Base-by-base conservation (phyloP, 30 jellyfish, hydroid and myxozoan genomes). In the Turritopsis dohrnii region DNA sequence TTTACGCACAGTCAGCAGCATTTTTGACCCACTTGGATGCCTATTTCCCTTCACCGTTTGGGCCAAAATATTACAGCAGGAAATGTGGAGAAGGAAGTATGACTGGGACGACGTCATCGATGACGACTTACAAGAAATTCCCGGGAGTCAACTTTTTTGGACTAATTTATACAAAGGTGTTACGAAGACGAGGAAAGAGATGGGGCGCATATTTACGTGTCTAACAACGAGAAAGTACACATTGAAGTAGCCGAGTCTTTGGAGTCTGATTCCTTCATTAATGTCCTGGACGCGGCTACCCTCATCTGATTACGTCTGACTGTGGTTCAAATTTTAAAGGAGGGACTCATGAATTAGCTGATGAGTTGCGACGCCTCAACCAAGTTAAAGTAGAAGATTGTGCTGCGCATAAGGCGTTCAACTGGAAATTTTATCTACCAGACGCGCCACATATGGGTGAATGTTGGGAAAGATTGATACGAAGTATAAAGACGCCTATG, bases 301-400 rank as follows among this genome's bases (percentile, higher is more conserved):
- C 93, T 18, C 76, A 31, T 21, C 8, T 26, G 0, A 85, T 85
- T 8, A 18, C 21, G 1, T 76, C 84, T 18, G 84, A 84, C 82
- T 60, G 75, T 52, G 93, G 93, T 9, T 29, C 75, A 5, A 85
- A 85, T 53, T 85, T 85, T 53, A 53, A 26, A 17, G 93, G 89
- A 52, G 89, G 84, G 9, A 3, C 5, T 8, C 26, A 9, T 20
- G 54, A 74, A 18, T 74, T 74, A 9, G 25, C 8, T 24, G 65
- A 74, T 24, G 65, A 21, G 8, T 21, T 74, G 24, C 52, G 8
- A 20, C 66, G 30, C 28, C 8, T 74, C 54, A 5, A 74, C 18
- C 24, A 21, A 8, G 74, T 5, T 1, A 74, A 24, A 29, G 13
- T 74, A 21, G 24, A 21, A 8, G 65, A 74, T 1, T 24, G 4